Evolutionary conservation across 2,888 invertebrate species (phyloP).

Genomic region (Laothoe populi): DNA sequence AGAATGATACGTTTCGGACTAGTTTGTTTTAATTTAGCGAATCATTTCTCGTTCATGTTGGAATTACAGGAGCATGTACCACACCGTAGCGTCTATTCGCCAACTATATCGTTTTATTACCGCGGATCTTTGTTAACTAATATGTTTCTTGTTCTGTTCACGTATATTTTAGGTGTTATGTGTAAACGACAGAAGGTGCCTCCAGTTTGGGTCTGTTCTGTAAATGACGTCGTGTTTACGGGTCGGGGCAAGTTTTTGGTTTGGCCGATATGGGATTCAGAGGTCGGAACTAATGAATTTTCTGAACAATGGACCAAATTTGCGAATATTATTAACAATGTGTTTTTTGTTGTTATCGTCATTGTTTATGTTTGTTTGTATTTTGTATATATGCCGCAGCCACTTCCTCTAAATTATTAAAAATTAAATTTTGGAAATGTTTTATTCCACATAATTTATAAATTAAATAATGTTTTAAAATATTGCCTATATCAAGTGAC

Average conservation of each 20-base stretch:
- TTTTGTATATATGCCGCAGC: constrained; percentile 44
- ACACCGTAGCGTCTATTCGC: constrained; percentile 42
- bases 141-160: constrained; percentile 39
- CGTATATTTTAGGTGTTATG: constrained; percentile 44
- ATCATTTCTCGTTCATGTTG: constrained; percentile 48
- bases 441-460: constrained; percentile 1
- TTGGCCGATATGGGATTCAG: constrained; percentile 44
- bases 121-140: constrained; percentile 50
- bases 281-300: constrained; percentile 30
- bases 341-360: constrained; percentile 38
- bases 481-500: too few species aligned
- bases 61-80: constrained; percentile 47
- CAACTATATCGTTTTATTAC: constrained; percentile 52
- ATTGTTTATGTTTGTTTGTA: constrained; percentile 47
- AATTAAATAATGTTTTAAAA: too few species aligned
- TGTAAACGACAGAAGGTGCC: constrained; percentile 36
- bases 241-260: constrained; percentile 41
- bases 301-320: constrained; percentile 49
- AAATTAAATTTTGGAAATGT: background rate
- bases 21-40: constrained; percentile 47
- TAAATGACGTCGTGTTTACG: constrained; percentile 44
- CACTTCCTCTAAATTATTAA: constrained; percentile 43
- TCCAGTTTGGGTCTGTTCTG: constrained; percentile 40
- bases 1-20: constrained; percentile 44
- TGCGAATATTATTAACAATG: constrained; percentile 46